phyloP scores from a whole-genome alignment of 1,140 invertebrate species.

The Caenorhabditis tropicalis region DNA sequence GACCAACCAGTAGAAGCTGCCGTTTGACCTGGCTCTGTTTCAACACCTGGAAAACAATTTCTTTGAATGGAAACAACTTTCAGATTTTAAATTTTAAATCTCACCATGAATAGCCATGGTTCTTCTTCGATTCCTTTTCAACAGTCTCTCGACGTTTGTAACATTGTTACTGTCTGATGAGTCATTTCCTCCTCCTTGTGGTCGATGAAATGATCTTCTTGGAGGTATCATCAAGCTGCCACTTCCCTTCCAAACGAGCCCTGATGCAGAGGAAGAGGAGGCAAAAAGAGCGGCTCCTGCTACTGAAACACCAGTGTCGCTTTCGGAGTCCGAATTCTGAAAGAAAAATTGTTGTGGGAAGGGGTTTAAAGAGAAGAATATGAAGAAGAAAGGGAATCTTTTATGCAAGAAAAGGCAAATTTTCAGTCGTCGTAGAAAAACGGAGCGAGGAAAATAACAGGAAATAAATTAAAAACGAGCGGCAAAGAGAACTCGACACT shows the following conservation, averaged over 20 bases:
- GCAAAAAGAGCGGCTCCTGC: slow-evolving; percentile 21
- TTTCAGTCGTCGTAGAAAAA: background rate
- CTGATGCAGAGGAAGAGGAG: slow-evolving; percentile 32
- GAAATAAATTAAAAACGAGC: slow-evolving; percentile 21
- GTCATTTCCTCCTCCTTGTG: slow-evolving; percentile 31
- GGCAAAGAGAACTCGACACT: background rate
- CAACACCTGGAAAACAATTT: background rate
- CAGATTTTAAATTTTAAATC: background rate
- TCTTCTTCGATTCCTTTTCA: slow-evolving; percentile 19
- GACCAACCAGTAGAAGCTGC: slow-evolving; percentile 31
- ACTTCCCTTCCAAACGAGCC: slow-evolving; percentile 37
- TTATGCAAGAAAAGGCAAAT: background rate
- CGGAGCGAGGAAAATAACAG: background rate
- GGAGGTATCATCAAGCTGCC: slow-evolving; percentile 27
- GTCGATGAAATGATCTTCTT: slow-evolving; percentile 32
- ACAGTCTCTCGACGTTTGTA: background rate
- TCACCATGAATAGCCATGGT: slow-evolving; percentile 41
- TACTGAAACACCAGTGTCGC: slow-evolving; percentile 28
- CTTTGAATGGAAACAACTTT: no score
- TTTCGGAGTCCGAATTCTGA: slow-evolving; percentile 38
- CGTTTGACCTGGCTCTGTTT: background rate
- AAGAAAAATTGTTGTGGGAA: background rate
- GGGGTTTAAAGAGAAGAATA: background rate
- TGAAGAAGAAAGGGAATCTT: background rate
- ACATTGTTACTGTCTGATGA: slow-evolving; percentile 36